phyloP scores from a whole-genome alignment of 1,140 invertebrate species.

The Sitodiplosis mosellana region DNA sequence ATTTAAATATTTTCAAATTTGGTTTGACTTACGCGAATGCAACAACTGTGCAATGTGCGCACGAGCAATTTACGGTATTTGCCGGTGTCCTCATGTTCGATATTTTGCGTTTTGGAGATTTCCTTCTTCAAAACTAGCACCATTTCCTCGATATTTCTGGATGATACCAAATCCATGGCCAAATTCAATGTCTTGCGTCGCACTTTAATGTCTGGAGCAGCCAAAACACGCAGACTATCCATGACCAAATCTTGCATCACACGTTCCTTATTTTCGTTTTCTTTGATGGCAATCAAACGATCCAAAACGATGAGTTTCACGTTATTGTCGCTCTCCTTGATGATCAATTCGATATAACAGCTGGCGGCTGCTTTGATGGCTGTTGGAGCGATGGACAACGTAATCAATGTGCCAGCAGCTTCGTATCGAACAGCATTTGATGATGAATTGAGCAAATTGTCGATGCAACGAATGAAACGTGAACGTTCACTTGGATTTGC shows the following conservation, averaged over 20 bases:
- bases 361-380: conserved; percentile 94
- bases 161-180: conserved; percentile 83
- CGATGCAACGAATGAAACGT: conserved; percentile 95
- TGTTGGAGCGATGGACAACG: conserved; percentile 86
- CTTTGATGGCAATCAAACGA: conserved; percentile 75
- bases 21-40: conserved; percentile 48
- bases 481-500: conserved; percentile 92
- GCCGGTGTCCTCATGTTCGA: conserved; percentile 87
- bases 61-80: conserved; percentile 93
- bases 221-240: conserved; percentile 90
- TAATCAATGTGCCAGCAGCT: conserved; percentile 99
- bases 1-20: too few species aligned
- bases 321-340: conserved; percentile 99
- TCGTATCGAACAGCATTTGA: conserved; percentile 96
- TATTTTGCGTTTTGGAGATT: conserved; percentile 76
- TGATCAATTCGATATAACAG: conserved; percentile 95
- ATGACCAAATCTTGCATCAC: conserved; percentile 95
- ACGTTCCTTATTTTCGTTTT: conserved; percentile 71
- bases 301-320: conserved; percentile 98
- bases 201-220: conserved; percentile 88
- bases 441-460: conserved; percentile 89
- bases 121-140: conserved; percentile 88
- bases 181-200: conserved; percentile 71
- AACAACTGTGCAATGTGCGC: conserved; percentile 83
- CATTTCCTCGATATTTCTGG: conserved; percentile 91